Evolutionary conservation across 2,113 vertebrate species (phyloP).

Genomic region (Acinonyx jubatus): DNA sequence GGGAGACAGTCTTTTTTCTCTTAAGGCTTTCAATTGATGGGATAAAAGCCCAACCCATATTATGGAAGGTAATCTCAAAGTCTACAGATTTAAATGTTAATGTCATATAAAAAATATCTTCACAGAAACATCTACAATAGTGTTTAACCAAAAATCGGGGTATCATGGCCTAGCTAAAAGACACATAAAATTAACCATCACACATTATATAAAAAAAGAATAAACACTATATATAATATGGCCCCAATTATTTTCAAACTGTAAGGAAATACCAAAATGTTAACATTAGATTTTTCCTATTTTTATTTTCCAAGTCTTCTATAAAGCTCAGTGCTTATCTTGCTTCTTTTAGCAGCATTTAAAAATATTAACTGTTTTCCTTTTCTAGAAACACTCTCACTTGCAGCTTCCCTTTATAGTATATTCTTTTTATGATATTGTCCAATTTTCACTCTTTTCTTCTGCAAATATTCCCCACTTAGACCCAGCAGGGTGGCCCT

Average conservation of each 20-base stretch:
- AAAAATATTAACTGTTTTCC: background rate
- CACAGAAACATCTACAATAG: background rate
- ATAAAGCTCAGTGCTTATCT: background rate
- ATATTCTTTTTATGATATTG: background rate
- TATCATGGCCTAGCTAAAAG: background rate
- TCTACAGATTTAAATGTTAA: background rate
- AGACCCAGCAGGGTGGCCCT: background rate
- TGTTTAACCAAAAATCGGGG: background rate
- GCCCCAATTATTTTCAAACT: background rate
- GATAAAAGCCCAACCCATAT: background rate
- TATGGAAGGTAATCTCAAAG: background rate
- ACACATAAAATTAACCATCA: background rate
- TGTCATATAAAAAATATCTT: conserved; percentile 7
- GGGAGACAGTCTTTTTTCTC: background rate
- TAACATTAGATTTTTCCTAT: background rate
- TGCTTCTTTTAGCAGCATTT: background rate
- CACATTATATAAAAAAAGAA: background rate
- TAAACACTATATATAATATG: background rate
- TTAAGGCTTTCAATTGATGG: background rate
- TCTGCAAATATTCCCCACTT: background rate
- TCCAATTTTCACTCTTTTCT: background rate
- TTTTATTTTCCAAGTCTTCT: background rate
- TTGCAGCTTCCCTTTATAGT: background rate
- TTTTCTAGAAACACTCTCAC: background rate
- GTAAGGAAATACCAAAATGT: background rate